Conservation (phyloP, 2,888 invertebrate species). For the Lasius fuliginosus region DNA sequence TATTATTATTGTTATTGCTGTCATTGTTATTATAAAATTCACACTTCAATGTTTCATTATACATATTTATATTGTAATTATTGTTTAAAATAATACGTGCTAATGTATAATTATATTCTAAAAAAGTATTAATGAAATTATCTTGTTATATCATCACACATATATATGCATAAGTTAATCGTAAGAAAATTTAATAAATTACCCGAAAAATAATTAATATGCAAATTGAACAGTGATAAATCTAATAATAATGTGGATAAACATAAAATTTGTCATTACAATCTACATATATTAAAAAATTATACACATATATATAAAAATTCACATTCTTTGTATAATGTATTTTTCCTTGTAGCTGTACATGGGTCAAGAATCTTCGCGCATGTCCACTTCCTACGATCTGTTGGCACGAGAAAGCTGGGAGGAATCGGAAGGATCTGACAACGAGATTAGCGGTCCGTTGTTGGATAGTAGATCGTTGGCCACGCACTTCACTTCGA, state of each 20-base stretch:
- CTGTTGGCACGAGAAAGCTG: constrained; percentile 90
- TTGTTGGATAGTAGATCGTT: constrained; percentile 84
- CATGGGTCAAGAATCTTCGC: constrained; percentile 88
- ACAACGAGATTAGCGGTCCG: constrained; percentile 86
- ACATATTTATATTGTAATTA: neutral
- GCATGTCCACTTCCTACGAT: constrained; percentile 89
- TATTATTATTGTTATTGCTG: neutral
- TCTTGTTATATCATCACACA: neutral
- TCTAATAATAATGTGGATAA: neutral
- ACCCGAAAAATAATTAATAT: neutral
- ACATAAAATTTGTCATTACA: neutral
- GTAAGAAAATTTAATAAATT: neutral
- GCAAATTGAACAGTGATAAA: constrained; percentile 20
- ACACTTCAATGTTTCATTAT: neutral
- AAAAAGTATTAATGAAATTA: constrained; percentile 18
- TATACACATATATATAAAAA: neutral
- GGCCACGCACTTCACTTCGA: constrained; percentile 85
- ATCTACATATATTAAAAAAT: neutral
- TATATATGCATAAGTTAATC: neutral
- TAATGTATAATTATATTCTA: neutral
- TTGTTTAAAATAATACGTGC: neutral
- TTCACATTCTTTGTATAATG: neutral
- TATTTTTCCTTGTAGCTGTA: constrained; percentile 82
- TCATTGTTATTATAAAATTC: neutral
- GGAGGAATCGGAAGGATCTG: constrained; percentile 90